Percentiles rank a stretch among this genome's conserved stretches.
Evolutionary conservation across 2,888 invertebrate species (phyloP).

Genomic region (Tricholauxania praeusta): DNA sequence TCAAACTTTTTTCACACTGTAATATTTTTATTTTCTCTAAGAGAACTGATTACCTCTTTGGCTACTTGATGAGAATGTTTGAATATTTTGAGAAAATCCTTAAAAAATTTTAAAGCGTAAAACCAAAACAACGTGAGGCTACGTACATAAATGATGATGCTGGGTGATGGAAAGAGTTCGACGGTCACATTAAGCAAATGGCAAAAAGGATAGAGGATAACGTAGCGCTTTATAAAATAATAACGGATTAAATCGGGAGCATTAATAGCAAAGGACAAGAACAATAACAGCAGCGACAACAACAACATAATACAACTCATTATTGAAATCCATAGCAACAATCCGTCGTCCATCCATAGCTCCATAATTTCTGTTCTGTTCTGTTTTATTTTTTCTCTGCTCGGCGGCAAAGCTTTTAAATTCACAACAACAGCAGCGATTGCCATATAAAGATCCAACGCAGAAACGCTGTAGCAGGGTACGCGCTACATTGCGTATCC

Average conservation of each 20-base stretch:
- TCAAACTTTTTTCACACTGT: too few relatives aligned
- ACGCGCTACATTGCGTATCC: slow-evolving; percentile 18
- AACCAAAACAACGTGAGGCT: too few relatives aligned
- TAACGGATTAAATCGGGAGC: slow-evolving; percentile 21
- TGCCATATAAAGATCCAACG: slow-evolving; percentile 12
- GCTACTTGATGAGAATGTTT: too few relatives aligned
- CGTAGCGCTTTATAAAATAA: slow-evolving; percentile 19
- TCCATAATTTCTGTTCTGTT: background rate
- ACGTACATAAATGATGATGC: too few relatives aligned
- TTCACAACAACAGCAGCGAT: slow-evolving; percentile 13
- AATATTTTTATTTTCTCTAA: too few relatives aligned
- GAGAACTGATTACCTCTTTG: too few relatives aligned
- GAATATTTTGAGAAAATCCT: too few relatives aligned
- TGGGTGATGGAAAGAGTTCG: too few relatives aligned
- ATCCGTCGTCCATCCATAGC: background rate
- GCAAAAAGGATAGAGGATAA: slow-evolving; percentile 6
- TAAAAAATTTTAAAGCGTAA: too few relatives aligned
- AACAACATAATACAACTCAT: slow-evolving; percentile 17
- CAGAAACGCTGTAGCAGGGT: background rate
- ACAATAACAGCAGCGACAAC: background rate
- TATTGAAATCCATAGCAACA: slow-evolving; percentile 8
- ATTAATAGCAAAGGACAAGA: background rate
- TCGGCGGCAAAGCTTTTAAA: slow-evolving; percentile 19
- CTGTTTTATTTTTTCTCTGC: background rate
- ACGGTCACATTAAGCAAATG: background rate